phyloP scores from a whole-genome alignment of 2,888 invertebrate genomes.

The Apoderus coryli region DNA sequence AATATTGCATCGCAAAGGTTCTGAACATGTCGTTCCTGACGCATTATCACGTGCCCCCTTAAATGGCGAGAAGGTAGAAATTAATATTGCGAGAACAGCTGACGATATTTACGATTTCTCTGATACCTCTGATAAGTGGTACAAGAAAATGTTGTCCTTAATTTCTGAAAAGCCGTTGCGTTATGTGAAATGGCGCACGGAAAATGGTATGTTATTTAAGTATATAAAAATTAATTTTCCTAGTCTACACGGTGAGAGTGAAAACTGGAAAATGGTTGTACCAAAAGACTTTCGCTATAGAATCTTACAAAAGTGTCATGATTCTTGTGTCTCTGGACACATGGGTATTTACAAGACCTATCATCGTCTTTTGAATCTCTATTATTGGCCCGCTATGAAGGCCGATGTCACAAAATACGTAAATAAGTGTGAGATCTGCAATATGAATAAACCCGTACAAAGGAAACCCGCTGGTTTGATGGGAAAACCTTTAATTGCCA shows the following conservation, averaged over 20 bases:
- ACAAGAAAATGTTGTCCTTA: too few species aligned
- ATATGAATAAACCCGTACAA: constrained; percentile 15
- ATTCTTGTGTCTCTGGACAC: constrained; percentile 1
- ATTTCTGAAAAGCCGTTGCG: too few species aligned
- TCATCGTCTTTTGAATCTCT: constrained; percentile 24
- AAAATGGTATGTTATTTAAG: constrained; percentile 2
- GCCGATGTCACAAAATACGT: constrained; percentile 17
- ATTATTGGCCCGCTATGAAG: constrained; percentile 19
- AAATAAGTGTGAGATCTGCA: constrained; percentile 15
- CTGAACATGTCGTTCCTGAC: constrained; percentile 8
- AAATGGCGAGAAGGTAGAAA: too few species aligned
- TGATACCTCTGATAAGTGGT: too few species aligned
- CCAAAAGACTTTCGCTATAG: background rate
- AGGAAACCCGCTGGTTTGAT: constrained; percentile 16
- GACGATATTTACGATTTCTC: too few species aligned
- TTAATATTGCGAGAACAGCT: too few species aligned
- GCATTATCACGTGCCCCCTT: constrained; percentile 8
- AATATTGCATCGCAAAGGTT: constrained; percentile 13
- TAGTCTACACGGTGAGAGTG: background rate
- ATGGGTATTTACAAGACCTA: constrained; percentile 5
- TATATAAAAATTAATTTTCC: background rate
- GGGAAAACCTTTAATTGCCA: constrained; percentile 8
- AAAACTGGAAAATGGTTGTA: constrained; percentile 3
- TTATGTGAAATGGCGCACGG: background rate
- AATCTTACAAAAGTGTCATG: constrained; percentile 2